phyloP scores from a whole-genome alignment of 37 sponge, comb jelly and placozoan species.

The Theonella swinhoei region DNA sequence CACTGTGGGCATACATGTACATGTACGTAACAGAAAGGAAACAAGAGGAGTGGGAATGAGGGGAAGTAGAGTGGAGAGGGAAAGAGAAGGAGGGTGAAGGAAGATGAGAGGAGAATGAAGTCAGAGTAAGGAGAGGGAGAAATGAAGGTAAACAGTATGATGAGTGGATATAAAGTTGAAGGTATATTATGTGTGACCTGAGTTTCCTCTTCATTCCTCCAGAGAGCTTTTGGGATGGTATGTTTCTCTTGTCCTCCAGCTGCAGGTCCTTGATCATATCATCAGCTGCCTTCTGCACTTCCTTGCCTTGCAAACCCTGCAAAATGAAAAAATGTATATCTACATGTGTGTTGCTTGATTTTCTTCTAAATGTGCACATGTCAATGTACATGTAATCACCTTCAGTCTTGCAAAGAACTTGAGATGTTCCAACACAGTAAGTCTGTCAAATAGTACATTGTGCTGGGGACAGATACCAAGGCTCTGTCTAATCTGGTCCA shows the following conservation, averaged over 20 bases:
- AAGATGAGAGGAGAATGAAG: no score
- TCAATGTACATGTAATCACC: no score
- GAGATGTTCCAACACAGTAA: constrained; percentile 96
- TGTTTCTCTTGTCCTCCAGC: constrained; percentile 79
- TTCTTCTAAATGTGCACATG: no score
- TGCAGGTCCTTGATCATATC: constrained; percentile 80
- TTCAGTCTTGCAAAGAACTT: constrained; percentile 87
- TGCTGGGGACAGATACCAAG: constrained; percentile 98
- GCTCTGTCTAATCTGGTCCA: constrained; percentile 80
- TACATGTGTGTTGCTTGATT: no score
- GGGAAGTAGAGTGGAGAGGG: no score
- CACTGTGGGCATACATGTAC: constrained; percentile 41
- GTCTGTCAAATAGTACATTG: constrained; percentile 93
- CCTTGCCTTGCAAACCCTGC: background rate
- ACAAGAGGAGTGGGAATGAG: background rate
- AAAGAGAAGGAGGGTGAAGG: no score
- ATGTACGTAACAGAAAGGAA: background rate
- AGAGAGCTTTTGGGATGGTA: constrained; percentile 71
- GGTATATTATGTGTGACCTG: constrained; percentile 35
- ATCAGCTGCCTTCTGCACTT: constrained; percentile 51
- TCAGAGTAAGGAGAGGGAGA: no score
- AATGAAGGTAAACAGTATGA: no score
- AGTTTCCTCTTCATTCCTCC: constrained; percentile 98
- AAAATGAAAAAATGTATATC: no score
- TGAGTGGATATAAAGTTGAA: no score